Base-by-base conservation (phyloP, 2,113 vertebrate genomes). In the Pica pica region DNA sequence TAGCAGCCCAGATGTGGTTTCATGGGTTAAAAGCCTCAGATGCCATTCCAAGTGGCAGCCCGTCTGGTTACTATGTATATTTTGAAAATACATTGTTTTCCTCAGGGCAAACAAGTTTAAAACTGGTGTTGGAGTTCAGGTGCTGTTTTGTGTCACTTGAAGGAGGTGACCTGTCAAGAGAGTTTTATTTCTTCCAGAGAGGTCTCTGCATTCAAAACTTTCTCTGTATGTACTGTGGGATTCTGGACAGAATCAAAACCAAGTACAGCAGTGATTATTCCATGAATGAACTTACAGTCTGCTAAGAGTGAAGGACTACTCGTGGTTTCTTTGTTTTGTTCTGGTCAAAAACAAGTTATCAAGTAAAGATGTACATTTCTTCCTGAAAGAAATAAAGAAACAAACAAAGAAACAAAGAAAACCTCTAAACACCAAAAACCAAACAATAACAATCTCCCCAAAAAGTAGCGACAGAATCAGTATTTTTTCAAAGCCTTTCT, bases 201-300 rank as follows among this genome's bases (percentile, higher is more conserved):
- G 9, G 30, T 65, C 69, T 60, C 46, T 35, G 37, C 53, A 69
- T 46, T 41, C 39, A 42, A 13, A 55, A 49, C 10, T 68, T 50
- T 21, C 5, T 19, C 20, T n/a, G 1, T 41, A 22, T 1, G 1
- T 21, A 41, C 5, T 1, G 13, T 24, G 39, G 16, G 31, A 26
- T 52, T 73, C 42, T 31, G 28, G 31, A 30, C 16, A 83, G 64
- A 80, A 37, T 37, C 35, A 35, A 24, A 23, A 5, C 9, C 20
- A 19, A 46, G 16, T 15, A 16, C 2, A 63, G 33, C 44, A 49
- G 26, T 5, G 4, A 35, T 47, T 73, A 92, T 83, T 65, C 27
- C 24, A 28, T 26, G 10, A 71, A 80, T 50, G 14, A 77, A 41
- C 1, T 73, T 88, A 18, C 7, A 56, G 4, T 83, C 41, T 79